These are phyloP conservation scores for Orussus abietinus DNA, from an alignment of 1,140 invertebrate species.

Conservation along the genomic window DNA sequence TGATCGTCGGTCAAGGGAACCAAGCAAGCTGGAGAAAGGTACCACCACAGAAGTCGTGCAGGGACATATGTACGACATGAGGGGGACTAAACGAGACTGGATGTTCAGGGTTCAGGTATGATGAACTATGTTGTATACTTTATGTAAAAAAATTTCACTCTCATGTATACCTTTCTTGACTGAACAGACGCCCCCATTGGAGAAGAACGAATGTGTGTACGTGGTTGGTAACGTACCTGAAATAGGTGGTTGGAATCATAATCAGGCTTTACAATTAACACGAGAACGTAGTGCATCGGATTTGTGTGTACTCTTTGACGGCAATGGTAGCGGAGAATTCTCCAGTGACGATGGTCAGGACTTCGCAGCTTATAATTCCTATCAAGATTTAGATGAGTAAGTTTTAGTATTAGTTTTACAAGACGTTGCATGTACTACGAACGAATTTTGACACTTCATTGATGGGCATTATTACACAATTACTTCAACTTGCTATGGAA, in stretches of 20 bases:
- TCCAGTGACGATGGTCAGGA: constrained; percentile 29
- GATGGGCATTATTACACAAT: no score
- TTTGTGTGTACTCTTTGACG: constrained; percentile 36
- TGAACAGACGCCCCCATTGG: constrained; percentile 37
- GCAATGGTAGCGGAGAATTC: constrained; percentile 33
- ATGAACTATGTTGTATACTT: constrained; percentile 6
- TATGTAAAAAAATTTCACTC: constrained; percentile 3
- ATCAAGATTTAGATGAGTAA: constrained; percentile 32
- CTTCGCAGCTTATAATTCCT: constrained; percentile 26
- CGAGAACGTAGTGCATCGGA: constrained; percentile 35
- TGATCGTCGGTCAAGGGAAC: constrained; percentile 17
- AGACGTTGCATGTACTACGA: no score
- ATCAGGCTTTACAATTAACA: constrained; percentile 44
- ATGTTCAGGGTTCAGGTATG: constrained; percentile 49
- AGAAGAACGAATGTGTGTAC: constrained; percentile 48
- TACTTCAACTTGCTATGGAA: no score
- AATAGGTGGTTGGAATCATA: constrained; percentile 50
- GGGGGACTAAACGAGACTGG: constrained; percentile 46
- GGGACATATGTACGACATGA: constrained; percentile 34
- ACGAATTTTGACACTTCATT: no score
- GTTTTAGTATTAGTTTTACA: constrained; percentile 10
- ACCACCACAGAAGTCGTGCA: constrained; percentile 19
- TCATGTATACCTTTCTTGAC: constrained; percentile 8
- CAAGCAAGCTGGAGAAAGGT: constrained; percentile 13
- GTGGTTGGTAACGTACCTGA: constrained; percentile 50